Base-by-base conservation (phyloP, 2,113 vertebrate genomes). In the Neodontobutis hainanensis region DNA sequence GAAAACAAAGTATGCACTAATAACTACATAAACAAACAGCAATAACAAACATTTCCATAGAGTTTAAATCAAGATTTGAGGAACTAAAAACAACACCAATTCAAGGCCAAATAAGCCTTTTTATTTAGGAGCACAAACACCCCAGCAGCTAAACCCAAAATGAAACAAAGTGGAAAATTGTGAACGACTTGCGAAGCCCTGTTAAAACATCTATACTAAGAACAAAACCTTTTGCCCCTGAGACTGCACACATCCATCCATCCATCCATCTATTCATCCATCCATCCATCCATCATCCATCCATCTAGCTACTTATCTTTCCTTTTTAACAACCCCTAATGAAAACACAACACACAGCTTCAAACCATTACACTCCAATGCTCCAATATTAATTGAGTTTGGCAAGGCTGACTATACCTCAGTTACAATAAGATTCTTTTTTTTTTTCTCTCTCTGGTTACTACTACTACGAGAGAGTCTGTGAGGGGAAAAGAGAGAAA, bases 371-470 rank as follows among this genome's bases (percentile, higher is more conserved):
- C 61, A 79, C 53, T 43, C 14, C 45, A 16, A 71, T 76, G 51
- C 56, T 81, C 36, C 58, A 72, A 70, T 73, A 79, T 78, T 79
- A 87, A 86, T 75, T 81, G 78, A 76, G 44, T 85, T 85, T 70
- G 75, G 55, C 73, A 83, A 77, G 76, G 66, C 57, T 75, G 85
- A 63, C 67, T 70, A 83, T 76, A 49, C 60, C 36, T 78, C 75
- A 76, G 57, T 85, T 71, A 74, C 77, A 69, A 78, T 74, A 72
- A 75, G 46, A 61, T 68, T 81, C 34, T 60, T 85, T 81, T 76
- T 50, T 81, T 69, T 82, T 71, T 69, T 78, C 80, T 71, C 51
- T 78, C 80, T 71, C 51, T 75, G 68, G 84, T 71, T 51, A 65
- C 63, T 0, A 11, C 68, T 73, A 70, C 65, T 64, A 61, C 35